These are phyloP conservation scores for Smithornis capensis DNA, from an alignment of 2,113 vertebrate species.

Conservation along the genomic window DNA sequence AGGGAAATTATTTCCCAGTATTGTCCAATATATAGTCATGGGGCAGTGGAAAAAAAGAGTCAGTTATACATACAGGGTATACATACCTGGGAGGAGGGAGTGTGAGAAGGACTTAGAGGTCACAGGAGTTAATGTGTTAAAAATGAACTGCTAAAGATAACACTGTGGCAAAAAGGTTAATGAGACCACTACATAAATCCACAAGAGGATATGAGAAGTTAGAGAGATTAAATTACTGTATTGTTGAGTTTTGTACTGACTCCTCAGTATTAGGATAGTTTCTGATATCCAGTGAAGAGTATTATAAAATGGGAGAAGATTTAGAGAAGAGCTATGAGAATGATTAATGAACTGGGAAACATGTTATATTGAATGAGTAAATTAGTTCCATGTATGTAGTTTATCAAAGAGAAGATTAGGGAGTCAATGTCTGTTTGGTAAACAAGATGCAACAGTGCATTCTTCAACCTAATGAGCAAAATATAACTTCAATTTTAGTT, in stretches of 20 bases:
- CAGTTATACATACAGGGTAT: not conserved
- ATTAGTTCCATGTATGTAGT: not conserved
- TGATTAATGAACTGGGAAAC: constrained; percentile 10
- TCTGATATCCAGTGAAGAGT: constrained; percentile 9
- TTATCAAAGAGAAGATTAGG: not conserved
- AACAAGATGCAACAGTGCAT: not conserved
- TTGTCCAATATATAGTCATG: not conserved
- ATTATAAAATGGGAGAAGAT: not conserved
- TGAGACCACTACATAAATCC: constrained; percentile 38
- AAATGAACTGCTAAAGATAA: constrained; percentile 64
- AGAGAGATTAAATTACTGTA: constrained; percentile 20
- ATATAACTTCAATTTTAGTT: not conserved
- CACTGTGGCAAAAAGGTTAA: constrained; percentile 53
- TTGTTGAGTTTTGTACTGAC: constrained; percentile 29
- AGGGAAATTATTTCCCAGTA: not conserved
- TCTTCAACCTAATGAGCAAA: not conserved
- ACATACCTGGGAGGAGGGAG: not conserved
- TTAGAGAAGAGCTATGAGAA: not conserved
- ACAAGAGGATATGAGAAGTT: constrained; percentile 16
- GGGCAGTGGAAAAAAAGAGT: not conserved
- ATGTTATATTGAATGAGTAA: not conserved
- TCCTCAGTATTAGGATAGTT: not conserved
- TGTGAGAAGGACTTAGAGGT: not conserved
- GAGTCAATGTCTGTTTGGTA: not conserved
- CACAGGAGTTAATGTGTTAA: constrained; percentile 38